Evolutionary conservation across 2,113 vertebrate genomes (phyloP).

Genomic region (Pituophis catenifer): DNA sequence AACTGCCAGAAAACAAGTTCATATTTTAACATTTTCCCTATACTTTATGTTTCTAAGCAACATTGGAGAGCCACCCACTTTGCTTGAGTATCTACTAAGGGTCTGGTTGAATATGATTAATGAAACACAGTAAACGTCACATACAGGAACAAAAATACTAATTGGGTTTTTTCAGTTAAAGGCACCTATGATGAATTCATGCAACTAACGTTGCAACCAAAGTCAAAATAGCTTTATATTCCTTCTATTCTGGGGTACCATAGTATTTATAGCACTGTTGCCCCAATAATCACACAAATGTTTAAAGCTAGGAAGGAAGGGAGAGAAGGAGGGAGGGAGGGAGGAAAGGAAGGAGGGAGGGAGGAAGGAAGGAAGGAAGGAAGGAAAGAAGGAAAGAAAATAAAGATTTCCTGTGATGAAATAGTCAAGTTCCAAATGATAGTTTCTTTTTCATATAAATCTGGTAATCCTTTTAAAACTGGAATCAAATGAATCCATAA

Average conservation of each 20-base stretch:
- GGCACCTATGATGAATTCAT: neutral
- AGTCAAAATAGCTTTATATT: neutral
- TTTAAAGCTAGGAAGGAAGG: neutral
- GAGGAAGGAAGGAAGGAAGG: no score
- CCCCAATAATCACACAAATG: neutral
- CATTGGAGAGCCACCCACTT: neutral
- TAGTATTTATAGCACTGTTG: neutral
- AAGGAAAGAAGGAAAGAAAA: no score
- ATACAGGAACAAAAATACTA: neutral
- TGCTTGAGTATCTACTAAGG: neutral
- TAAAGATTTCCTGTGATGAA: slow-evolving; percentile 30
- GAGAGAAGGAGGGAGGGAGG: no score
- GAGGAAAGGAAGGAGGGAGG: no score
- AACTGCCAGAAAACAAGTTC: neutral
- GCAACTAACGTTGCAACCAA: neutral
- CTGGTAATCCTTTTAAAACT: slow-evolving; percentile 20
- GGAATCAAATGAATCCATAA: neutral
- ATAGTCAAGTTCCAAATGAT: slow-evolving; percentile 38
- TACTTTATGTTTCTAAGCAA: neutral
- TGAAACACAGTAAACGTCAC: neutral
- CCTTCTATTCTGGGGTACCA: neutral
- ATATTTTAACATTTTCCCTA: neutral
- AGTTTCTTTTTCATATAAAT: slow-evolving; percentile 8
- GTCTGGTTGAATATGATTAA: neutral
- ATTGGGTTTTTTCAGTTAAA: slow-evolving; percentile 21